A percentile compares a stretch with the other conserved stretches of the same genome.
These are phyloP conservation scores for Zaprionus inermis DNA, from an alignment of 1,140 invertebrate species.

Conservation along the genomic window DNA sequence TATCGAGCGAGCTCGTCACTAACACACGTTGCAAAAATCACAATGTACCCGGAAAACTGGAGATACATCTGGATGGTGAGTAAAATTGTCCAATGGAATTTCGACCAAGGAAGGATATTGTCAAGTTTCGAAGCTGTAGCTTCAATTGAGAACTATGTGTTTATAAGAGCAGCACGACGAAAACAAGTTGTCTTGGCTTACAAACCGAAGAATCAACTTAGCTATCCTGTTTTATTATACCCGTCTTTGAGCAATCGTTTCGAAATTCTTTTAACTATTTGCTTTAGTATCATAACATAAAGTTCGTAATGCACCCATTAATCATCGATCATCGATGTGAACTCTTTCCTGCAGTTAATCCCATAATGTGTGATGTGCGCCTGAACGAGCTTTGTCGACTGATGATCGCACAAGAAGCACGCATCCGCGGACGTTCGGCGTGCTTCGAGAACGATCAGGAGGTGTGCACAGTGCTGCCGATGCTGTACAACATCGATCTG, in stretches of 20 bases:
- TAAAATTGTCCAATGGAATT: too few relatives aligned
- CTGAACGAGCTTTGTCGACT: conserved; percentile 88
- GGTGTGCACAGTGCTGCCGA: conserved; percentile 83
- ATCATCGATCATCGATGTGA: neutral
- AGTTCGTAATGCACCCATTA: neutral
- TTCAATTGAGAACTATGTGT: too few relatives aligned
- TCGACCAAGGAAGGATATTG: too few relatives aligned
- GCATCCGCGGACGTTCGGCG: conserved; percentile 87
- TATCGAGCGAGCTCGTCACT: conserved; percentile 89
- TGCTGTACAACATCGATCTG: conserved; percentile 80
- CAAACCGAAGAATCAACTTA: too few relatives aligned
- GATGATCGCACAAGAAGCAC: conserved; percentile 88
- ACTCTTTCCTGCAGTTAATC: conserved; percentile 87
- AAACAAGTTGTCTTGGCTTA: too few relatives aligned
- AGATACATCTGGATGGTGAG: conserved; percentile 91
- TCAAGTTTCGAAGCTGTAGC: too few relatives aligned
- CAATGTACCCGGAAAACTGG: conserved; percentile 89
- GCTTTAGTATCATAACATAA: too few relatives aligned
- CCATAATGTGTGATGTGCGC: conserved; percentile 89
- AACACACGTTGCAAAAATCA: conserved; percentile 91
- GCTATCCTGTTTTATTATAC: too few relatives aligned
- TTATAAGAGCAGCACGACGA: neutral
- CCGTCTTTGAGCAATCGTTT: too few relatives aligned
- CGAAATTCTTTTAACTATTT: too few relatives aligned
- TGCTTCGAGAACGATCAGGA: conserved; percentile 86